phyloP scores from a whole-genome alignment of 64 coral and sea anemone genomes.

The Dendronephthya gigantea region DNA sequence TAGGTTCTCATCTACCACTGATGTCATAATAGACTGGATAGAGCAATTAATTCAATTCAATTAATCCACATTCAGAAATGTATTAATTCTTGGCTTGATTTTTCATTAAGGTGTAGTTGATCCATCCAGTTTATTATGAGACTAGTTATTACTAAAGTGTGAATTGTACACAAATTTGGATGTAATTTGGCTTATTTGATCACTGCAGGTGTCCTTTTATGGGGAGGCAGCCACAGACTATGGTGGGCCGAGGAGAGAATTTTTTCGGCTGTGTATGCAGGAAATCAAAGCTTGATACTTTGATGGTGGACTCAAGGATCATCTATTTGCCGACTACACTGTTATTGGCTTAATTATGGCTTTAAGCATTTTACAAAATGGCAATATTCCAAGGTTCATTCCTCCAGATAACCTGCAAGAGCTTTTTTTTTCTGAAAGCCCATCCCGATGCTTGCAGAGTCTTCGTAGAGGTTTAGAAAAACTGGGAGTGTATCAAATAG shows the following conservation, averaged over 20 bases:
- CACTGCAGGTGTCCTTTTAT: conserved; percentile 39
- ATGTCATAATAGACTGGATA: no score
- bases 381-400: conserved; percentile 28
- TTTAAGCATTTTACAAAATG: conserved; percentile 29
- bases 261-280: conserved; percentile 27
- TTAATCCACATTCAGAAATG: no score
- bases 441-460: not conserved
- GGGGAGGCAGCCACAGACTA: conserved; percentile 28
- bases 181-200: no score
- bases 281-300: conserved; percentile 35
- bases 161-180: no score
- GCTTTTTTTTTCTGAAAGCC: conserved; percentile 1
- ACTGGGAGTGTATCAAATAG: conserved; percentile 23
- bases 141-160: no score
- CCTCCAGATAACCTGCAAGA: conserved; percentile 24
- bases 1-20: no score
- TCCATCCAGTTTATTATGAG: no score
- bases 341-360: conserved; percentile 20
- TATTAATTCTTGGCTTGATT: no score
- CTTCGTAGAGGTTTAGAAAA: conserved; percentile 30
- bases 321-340: conserved; percentile 11
- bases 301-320: conserved; percentile 17
- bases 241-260: conserved; percentile 28
- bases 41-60: no score
- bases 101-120: no score